Evolutionary conservation across 2,888 invertebrate genomes (phyloP), one percentile per base, ranked within the genome.

Genomic region (Argynnis bischoffii): DNA sequence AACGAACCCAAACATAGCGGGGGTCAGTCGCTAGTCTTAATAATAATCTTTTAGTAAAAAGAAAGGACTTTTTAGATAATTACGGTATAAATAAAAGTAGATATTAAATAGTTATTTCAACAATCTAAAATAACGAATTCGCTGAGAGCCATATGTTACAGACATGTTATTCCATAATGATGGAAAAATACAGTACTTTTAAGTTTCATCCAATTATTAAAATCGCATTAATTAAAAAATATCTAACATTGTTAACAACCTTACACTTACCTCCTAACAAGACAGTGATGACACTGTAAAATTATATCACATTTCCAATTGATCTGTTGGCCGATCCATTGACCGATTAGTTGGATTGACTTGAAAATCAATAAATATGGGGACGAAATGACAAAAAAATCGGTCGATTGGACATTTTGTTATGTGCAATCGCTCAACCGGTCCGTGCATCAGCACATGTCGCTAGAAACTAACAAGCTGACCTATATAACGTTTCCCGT

Each of bases 401-500:
- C 1, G 2, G 31, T 3, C 31, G 15, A 31, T 31, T 16, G 13
- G 16, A 26, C 2, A n/a, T 47, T 47, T 59, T 11, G 26, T 21
- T 59, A 14, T 31, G 60, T 60, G 31, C 46, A 57, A 50, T 64
- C 26, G 13, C 46, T 64, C 31, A 54, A 41, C 50, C 35, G 63
- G 64, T 60, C 67, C 66, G 65, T 54, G 54, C 69, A 55, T 66
- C 66, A 53, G 66, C 70, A 69, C 64, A 63, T 67, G 71, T 71
- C 59, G 64, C 54, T 63, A 66, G 55, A 65, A 68, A 70, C 71
- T 66, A 67, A 59, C 71, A 63, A 67, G 59, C 54, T 71, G 72
- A 70, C 72, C 70, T 69, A 71, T 63, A 73, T 75, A 79, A 76
- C 79, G 81, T 85, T 84, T 81, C 81, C 81, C 79, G 78, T 74